Percentiles rank a stretch among this genome's conserved stretches.
phyloP scores from a whole-genome alignment of 2,797 vertebrate species.

The Pangasius macronema region DNA sequence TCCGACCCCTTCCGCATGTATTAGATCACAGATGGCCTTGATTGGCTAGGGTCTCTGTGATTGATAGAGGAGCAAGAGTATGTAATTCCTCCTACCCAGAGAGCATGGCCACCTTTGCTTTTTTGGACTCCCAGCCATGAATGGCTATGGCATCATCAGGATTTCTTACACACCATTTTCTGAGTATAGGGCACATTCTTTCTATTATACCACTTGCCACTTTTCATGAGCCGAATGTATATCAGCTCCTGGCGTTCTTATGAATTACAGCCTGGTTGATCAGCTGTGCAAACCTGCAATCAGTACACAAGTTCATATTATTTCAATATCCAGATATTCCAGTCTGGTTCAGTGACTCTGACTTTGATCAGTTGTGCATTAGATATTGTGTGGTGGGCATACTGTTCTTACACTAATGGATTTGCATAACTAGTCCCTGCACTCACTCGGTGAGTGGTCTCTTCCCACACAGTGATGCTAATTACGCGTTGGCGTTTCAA shows the following conservation, averaged over 20 bases:
- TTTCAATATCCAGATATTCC: not conserved
- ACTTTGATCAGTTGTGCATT: not conserved
- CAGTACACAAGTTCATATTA: not conserved
- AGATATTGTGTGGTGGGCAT: not conserved
- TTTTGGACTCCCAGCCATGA: not conserved
- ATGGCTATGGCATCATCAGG: too few relatives aligned
- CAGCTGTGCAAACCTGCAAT: not conserved
- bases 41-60: not conserved
- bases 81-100: not conserved
- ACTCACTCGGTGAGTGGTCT: not conserved
- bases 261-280: not conserved
- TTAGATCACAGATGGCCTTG: not conserved
- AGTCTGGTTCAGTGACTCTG: not conserved
- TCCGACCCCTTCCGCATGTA: not conserved
- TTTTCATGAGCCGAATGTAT: not conserved
- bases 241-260: not conserved
- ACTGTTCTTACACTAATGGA: constrained; percentile 13
- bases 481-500: constrained; percentile 7
- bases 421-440: constrained; percentile 11
- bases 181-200: not conserved
- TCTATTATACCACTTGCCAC: not conserved
- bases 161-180: not conserved
- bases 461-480: constrained; percentile 11
- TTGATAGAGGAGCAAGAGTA: not conserved
- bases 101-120: not conserved